A percentile compares a stretch with the other conserved stretches of the same genome.
Conservation (phyloP, 2,113 vertebrate genomes). For the Notothenia rossii region DNA sequence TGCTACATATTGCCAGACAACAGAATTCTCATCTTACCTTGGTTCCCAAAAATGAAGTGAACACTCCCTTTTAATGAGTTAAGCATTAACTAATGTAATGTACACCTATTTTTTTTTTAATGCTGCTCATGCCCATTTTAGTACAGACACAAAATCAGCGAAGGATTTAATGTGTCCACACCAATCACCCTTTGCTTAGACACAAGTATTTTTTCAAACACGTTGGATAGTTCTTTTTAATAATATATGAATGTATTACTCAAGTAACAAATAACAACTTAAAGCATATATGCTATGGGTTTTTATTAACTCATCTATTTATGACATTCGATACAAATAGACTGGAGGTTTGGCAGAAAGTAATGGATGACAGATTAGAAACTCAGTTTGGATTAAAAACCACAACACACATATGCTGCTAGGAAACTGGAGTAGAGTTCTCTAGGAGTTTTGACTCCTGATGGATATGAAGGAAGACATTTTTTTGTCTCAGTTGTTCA, state of each 20-base stretch:
- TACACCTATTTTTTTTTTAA: not conserved
- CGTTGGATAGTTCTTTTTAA: not conserved
- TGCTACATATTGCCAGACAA: not conserved
- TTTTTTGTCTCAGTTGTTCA: not conserved
- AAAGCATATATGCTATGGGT: not conserved
- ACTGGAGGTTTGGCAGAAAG: not conserved
- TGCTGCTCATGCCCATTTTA: too few relatives aligned
- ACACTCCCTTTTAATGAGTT: not conserved
- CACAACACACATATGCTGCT: not conserved
- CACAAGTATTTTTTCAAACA: not conserved
- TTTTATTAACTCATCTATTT: not conserved
- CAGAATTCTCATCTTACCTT: too few relatives aligned
- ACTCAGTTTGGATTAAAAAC: not conserved
- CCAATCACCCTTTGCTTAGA: not conserved
- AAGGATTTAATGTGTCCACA: not conserved
- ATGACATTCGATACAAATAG: not conserved
- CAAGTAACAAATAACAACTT: not conserved
- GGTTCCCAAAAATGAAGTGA: not conserved
- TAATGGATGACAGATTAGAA: not conserved
- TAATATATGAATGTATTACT: not conserved
- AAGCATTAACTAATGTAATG: not conserved
- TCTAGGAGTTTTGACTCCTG: not conserved
- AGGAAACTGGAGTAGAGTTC: not conserved
- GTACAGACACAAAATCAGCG: too few relatives aligned
- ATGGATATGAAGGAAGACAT: conserved; percentile 7